These are phyloP conservation scores for Brenthis ino DNA, from an alignment of 2,888 invertebrate species.

Conservation along the genomic window DNA sequence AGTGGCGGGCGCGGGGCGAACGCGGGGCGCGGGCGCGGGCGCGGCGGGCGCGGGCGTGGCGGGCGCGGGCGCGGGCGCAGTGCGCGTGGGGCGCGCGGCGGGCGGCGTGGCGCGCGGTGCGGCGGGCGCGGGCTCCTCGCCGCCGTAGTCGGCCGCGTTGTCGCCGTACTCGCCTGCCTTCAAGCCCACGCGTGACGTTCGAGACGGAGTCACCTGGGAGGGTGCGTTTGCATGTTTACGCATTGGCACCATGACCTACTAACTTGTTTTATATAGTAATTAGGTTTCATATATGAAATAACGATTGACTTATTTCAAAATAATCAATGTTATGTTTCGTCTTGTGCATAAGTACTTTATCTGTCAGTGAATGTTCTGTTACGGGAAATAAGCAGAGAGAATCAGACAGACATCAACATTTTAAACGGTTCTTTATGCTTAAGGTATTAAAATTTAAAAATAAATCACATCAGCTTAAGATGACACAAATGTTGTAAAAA, in stretches of 20 bases:
- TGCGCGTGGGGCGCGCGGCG: slow-evolving; percentile 25
- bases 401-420: no score
- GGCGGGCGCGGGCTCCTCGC: slow-evolving; percentile 41
- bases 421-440: no score
- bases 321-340: no score
- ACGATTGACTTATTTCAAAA: no score
- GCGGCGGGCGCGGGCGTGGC: slow-evolving; percentile 4
- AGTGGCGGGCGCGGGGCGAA: slow-evolving; percentile 1
- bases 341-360: no score
- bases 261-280: background rate
- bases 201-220: slow-evolving; percentile 30
- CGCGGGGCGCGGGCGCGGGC: background rate
- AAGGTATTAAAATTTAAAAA: no score
- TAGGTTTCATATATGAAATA: no score
- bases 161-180: slow-evolving; percentile 73
- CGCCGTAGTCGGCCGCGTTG: slow-evolving; percentile 63
- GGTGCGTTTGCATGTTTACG: slow-evolving; percentile 29
- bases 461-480: no score
- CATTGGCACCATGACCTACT: slow-evolving; percentile 1
- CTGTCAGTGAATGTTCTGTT: no score
- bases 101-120: slow-evolving; percentile 19
- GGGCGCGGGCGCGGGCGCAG: slow-evolving; percentile 22
- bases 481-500: no score
- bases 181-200: slow-evolving; percentile 42
- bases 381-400: no score